Evolutionary conservation across 2,113 vertebrate genomes (phyloP), one percentile per base, ranked within the genome.

Genomic region (Ochotona princeps): DNA sequence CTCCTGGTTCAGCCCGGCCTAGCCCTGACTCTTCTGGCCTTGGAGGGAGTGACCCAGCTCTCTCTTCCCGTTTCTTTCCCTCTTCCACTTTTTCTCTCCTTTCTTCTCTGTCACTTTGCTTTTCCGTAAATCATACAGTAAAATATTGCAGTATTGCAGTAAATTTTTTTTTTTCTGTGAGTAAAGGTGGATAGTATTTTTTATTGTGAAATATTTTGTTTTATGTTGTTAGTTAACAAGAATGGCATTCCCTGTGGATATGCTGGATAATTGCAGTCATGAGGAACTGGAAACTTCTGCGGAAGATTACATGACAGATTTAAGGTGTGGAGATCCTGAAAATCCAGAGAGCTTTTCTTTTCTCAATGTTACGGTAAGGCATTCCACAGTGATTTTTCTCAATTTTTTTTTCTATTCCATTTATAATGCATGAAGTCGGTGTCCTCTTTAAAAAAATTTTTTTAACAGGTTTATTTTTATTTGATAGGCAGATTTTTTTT

Each of bases 241-340:
- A 89, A 99, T 99, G 99, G 96, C 98, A 79, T 99, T 99, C 97
- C 99, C 99, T 79, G 99, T 99, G 97, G 99, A 99, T 96, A 78
- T 98, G n/a, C 96, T 99, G 97, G 96, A 95, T 60, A 96, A 80
- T 47, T 98, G 93, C 89, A 98, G 97, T 95, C 98, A 98, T 82
- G 97, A 97, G 73, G 97, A 98, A 76, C 28, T 99, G 95, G 98
- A 99, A 93, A 97, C 25, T 11, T 97, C 97, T 70, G 98, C 98
- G 63, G 96, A 98, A 49, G 96, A 94, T 57, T 99, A 98, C 93
- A 93, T 99, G 97, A 97, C 97, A 94, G 90, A 96, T 51, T 98
- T 99, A 66, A 97, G 97, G 18, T 96, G 93, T 96, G 92, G 87
- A 61, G 97, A 98, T 88, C 98, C 98, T 26, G 93, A 98, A 28